Evolutionary conservation across 2,113 vertebrate species (phyloP), one percentile per base, ranked within the genome.

Genomic region (Hippocampus comes): DNA sequence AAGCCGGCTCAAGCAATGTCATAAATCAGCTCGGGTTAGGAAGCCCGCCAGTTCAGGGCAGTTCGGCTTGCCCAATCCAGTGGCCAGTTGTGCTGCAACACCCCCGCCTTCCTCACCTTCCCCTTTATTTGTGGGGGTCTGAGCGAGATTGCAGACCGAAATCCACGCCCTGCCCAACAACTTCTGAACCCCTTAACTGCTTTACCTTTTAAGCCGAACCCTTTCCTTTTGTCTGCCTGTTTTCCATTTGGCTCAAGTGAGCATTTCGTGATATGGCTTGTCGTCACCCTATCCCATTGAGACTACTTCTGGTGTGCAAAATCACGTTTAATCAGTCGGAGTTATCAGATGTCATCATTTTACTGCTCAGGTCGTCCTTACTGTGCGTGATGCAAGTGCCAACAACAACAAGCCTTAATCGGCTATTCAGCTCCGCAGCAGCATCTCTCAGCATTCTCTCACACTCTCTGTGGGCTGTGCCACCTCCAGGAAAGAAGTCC

Each of bases 11-110:
- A 38, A 17, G 51, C 56, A 78, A 60, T 49, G 79, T 70, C 80
- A 65, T 78, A 88, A 81, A 84, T 83, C 82, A 84, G 70, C 18
- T 46, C 0, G 17, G 81, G 79, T 78, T 78, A 83, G 79, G 70
- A 74, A 46, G 61, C 67, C 76, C 72, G 74, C 76, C 68, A 11
- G 74, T 59, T 42, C 42, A 70, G 82, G 75, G 66, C 67, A 74
- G 70, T 78, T 71, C 76, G 72, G 74, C 70, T 74, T 84, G 75
- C 63, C 74, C 70, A 56, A 48, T 65, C 69, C 74, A 80, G 76
- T 78, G 53, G 49, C 60, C 56, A 71, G 82, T 72, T 72, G 75
- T 69, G 46, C 61, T 74, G 72, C 65, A 64, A 55, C 43, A 42
- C 27, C 66, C 5, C 1, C 63, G 42, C 38, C 34, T 38, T 38